Base-by-base conservation (phyloP, 1,140 invertebrate species). In the Pteromalus puparum region DNA sequence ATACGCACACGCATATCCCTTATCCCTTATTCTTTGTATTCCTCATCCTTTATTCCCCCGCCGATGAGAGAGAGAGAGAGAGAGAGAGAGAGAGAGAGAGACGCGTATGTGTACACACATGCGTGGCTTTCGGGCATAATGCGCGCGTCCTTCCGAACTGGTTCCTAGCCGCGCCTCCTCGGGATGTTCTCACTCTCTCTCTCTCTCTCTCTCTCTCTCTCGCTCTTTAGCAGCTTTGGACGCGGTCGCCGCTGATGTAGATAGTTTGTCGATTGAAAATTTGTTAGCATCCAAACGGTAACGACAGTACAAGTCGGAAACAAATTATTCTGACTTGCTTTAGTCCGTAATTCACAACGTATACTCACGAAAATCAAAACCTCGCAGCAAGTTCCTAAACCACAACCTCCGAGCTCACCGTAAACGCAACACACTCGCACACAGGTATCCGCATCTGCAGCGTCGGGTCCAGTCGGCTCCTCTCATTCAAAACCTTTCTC, bases 11-110 rank as follows among this genome's bases (percentile, higher is more conserved):
- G 84, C n/a, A 83, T 88, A 87, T 88, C 78, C 89, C 82, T 89
- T 87, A 89, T 90, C 86, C 88, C 87, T 90, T 87, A 89, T 89
- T 83, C 89, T 88, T 89, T 87, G 88, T 34, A 77, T 77, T 73
- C 72, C 80, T 74, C 74, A 80, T 90, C 84, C 89, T 88, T 88
- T 89, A 89, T 89, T 84, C 85, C 18, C 21, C 21, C 53, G 53
- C 21, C 53, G 21, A n/a, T n/a, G 21, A 5, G 18, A 21, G 15
- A n/a, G 30, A 5, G 30, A 5, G 30, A 4, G 30, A 30, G 81
- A 83, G n/a, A n/a, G n/a, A n/a, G n/a, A n/a, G n/a, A n/a, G n/a
- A n/a, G n/a, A 86, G 68, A 82, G 86, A 87, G 79, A 82, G 85
- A 87, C 84, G 85, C 26, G 26, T 24, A 48, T 18, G 26, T 18